Percentiles rank a stretch among this genome's conserved stretches.
Conservation (phyloP, 92 coral and sea anemone genomes). For the Bergia sp. region DNA sequence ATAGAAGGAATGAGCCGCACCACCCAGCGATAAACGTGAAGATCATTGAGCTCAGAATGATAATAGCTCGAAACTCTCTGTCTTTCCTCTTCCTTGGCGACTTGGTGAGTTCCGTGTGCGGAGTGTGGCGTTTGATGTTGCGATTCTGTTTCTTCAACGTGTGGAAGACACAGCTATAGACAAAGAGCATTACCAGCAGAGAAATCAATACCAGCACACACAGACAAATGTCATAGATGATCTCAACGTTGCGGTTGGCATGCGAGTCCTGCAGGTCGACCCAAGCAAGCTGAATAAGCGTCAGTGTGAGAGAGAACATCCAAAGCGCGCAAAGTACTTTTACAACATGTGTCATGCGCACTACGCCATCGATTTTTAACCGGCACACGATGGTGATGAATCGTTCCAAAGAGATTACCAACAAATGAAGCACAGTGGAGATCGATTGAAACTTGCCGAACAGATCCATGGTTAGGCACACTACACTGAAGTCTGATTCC, state of each 20-base stretch:
- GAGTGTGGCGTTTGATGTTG: slow-evolving; percentile 48
- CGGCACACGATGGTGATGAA: slow-evolving; percentile 57
- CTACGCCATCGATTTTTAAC: slow-evolving; percentile 42
- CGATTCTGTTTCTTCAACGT: slow-evolving; percentile 49
- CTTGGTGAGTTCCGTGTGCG: slow-evolving; percentile 48
- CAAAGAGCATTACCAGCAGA: slow-evolving; percentile 49
- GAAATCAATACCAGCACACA: slow-evolving; percentile 21
- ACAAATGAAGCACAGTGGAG: slow-evolving; percentile 61
- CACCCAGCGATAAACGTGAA: slow-evolving; percentile 54
- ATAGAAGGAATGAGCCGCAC: slow-evolving; percentile 50
- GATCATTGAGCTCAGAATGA: slow-evolving; percentile 55
- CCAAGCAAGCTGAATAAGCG: slow-evolving; percentile 56
- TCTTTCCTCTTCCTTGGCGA: slow-evolving; percentile 34
- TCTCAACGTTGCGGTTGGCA: background rate
- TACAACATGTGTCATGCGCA: slow-evolving; percentile 25
- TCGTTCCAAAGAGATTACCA: slow-evolving; percentile 64
- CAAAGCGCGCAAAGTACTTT: slow-evolving; percentile 43
- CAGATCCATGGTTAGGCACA: slow-evolving; percentile 55
- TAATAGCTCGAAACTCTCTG: slow-evolving; percentile 52
- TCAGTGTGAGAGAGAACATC: slow-evolving; percentile 46
- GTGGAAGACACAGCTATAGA: slow-evolving; percentile 46
- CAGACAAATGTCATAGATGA: slow-evolving; percentile 42
- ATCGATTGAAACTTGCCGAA: slow-evolving; percentile 53
- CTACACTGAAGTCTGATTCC: background rate
- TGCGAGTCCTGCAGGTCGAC: slow-evolving; percentile 10